Evolutionary conservation across 2,797 vertebrate genomes (phyloP).

Genomic region (Pipistrellus pygmaeus): DNA sequence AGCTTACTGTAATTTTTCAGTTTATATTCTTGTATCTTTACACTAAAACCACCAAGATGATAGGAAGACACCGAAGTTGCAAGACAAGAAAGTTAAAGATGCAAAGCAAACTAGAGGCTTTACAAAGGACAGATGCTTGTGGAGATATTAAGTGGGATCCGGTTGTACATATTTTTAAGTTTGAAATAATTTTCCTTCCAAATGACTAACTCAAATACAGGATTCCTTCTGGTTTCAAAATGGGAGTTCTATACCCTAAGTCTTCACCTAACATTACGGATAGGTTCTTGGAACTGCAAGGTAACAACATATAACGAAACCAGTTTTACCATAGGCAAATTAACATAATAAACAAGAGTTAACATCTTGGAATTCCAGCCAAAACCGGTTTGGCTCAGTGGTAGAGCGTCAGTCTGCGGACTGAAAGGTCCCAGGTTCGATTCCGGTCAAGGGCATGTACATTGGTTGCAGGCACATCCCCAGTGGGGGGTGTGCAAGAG

Average conservation of each 20-base stretch:
- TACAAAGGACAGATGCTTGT: not conserved
- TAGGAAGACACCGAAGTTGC: not conserved
- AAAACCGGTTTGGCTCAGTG: no score
- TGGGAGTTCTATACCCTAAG: not conserved
- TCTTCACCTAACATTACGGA: not conserved
- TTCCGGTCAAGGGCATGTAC: no score
- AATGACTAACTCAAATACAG: not conserved
- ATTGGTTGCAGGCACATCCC: no score
- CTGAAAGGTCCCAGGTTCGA: no score
- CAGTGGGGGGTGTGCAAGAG: no score
- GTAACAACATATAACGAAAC: not conserved
- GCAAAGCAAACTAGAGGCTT: not conserved
- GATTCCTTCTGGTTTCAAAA: slow-evolving; percentile 27
- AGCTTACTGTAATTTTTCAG: slow-evolving; percentile 10
- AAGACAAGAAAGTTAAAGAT: not conserved
- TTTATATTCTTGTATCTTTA: slow-evolving; percentile 20
- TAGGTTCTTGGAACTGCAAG: not conserved
- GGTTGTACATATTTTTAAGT: not conserved
- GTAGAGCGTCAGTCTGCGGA: no score
- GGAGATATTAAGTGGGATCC: not conserved
- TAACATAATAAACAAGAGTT: not conserved
- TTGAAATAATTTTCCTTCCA: not conserved
- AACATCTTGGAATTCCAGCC: not conserved
- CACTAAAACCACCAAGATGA: not conserved
- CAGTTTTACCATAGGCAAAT: not conserved